Base-by-base conservation (phyloP, 2,888 invertebrate species). In the Drosophila nr. perissopoda region DNA sequence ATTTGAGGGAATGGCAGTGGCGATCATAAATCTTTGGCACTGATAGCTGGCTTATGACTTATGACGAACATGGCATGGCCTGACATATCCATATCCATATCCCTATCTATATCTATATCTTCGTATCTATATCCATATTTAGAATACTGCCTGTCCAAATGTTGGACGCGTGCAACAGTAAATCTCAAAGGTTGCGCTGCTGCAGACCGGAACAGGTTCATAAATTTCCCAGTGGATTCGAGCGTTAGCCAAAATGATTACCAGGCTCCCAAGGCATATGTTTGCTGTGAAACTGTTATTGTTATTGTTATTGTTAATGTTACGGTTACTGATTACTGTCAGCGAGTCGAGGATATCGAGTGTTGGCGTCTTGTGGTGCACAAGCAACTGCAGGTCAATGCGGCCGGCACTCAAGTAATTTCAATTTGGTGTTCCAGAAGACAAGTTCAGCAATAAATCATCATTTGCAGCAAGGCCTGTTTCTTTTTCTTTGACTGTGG, bases 401-500 rank as follows among this genome's bases (percentile, higher is more conserved):
- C 53, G 40, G 56, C 46, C 53, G 60, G 49, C 64, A 58, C 70
- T 79, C 79, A 76, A 83, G 83, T 81, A 72, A 81, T 83, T 76
- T 79, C 72, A 80, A 75, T 76, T 84, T 77, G 66, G 71, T 78
- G 83, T 75, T 78, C 77, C 86, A 83, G 74, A 79, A 77, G 87
- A 85, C 88, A 87, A 87, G 90, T 87, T 87, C 90, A 87, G 81
- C 86, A 51, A 89, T 87, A 87, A 89, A 88, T 87, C 89, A 87
- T 88, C 81, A 82, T 79, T 75, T 75, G 59, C 71, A 65, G 68
- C 68, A 70, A 60, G 62, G 64, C 51, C 56, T 57, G 49, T 31
- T 57, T 65, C 16, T 25, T 7, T 18, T 16, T 27, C 29, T 51
- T 11, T n/a, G 49, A 49, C 27, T 48, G 5, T 42, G 18, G 31